Evolutionary conservation across 2,113 vertebrate genomes (phyloP), one percentile per base, ranked within the genome.

Genomic region (Pelusios castaneus): DNA sequence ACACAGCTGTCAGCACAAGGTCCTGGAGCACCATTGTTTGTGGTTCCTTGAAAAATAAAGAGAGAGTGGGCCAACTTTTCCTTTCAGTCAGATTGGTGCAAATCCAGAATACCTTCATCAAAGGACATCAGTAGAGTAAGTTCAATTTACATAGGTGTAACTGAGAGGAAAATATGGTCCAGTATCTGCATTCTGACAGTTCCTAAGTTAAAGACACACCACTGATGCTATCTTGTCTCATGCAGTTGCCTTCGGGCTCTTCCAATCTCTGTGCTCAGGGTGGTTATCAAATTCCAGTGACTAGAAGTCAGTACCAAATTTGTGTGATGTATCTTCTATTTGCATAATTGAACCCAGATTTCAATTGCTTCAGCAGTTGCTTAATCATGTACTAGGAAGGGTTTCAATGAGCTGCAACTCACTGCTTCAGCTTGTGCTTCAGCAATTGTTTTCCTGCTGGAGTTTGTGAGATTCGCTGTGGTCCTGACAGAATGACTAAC

Each of bases 401-500:
- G 78, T 89, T 25, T 82, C 80, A 88, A 81, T 47, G 77, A 86
- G 67, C 91, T 82, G 91, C 0, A 2, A 92, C 85, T 96, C 41
- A 16, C 60, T 82, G 88, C 81, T 94, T 93, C 27, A 73, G 95
- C 80, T 94, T 90, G 78, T 89, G 91, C 70, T 93, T 78, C 85
- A 38, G 34, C 80, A 93, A 94, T 96, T 89, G 75, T 95, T 94
- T 96, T 95, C 83, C 78, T 94, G 82, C 82, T 84, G 88, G 67
- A 88, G 60, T 96, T 95, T 52, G 83, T 51, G 82, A 89, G 70
- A 55, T 89, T 86, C 83, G 94, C 90, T 79, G 81, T 63, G n/a
- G 34, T 76, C 93, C 84, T 95, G 94, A 85, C 87, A 94, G 91
- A 87, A 95, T 92, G 91, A 95, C 54, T 91, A 91, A 95, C 93